Evolutionary conservation across 1,140 invertebrate species (phyloP).

Genomic region (Drosophila truncata): DNA sequence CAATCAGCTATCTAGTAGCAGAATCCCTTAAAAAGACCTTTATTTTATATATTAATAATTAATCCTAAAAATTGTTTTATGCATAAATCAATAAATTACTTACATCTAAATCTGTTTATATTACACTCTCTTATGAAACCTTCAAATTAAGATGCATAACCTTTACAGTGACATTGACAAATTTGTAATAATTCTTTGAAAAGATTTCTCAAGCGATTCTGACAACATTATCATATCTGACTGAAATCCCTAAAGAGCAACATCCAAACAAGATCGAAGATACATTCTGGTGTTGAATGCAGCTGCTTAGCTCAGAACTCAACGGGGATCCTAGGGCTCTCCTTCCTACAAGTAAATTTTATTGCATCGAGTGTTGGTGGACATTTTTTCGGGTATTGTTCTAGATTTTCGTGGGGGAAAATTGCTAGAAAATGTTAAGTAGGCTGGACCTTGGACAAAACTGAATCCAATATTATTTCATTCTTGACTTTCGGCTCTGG

Average conservation of each 20-base stretch:
- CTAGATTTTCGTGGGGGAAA: constrained; percentile 57
- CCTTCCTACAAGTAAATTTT: constrained; percentile 40
- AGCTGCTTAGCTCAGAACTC: constrained; percentile 30
- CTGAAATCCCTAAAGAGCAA: constrained; percentile 12
- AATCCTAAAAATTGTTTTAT: no score
- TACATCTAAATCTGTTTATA: not conserved
- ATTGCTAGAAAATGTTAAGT: constrained; percentile 59
- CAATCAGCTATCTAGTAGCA: no score
- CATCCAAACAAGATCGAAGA: constrained; percentile 23
- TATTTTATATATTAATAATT: no score
- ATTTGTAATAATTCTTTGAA: constrained; percentile 7
- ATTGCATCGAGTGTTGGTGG: constrained; percentile 44
- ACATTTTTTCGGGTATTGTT: constrained; percentile 40
- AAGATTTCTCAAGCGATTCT: constrained; percentile 1
- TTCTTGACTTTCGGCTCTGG: constrained; percentile 58
- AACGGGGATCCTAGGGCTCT: constrained; percentile 45
- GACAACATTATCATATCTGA: constrained; percentile 41
- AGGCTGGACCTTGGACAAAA: constrained; percentile 55
- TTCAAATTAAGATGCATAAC: not conserved
- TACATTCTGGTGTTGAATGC: constrained; percentile 21
- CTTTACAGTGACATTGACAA: constrained; percentile 12
- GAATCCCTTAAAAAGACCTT: no score
- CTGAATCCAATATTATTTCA: constrained; percentile 73
- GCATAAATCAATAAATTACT: no score
- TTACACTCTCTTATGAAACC: not conserved